These are phyloP conservation scores for Aplysina aerophoba DNA, from an alignment of 37 sponge, comb jelly and placozoan species.

Conservation along the genomic window DNA sequence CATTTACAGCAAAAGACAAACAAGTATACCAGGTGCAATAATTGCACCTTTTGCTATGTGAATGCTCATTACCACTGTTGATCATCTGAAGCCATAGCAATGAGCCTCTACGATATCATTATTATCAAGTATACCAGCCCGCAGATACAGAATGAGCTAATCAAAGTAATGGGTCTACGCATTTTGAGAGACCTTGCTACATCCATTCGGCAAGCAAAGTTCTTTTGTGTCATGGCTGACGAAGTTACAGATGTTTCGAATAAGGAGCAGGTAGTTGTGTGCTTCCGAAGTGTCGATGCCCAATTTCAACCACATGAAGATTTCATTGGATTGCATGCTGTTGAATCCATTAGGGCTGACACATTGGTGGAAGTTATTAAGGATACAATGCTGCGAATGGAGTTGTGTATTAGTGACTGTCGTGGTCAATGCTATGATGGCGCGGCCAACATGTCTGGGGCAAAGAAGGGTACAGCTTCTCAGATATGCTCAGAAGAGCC, in stretches of 20 bases:
- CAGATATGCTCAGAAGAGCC: slow-evolving; percentile 50
- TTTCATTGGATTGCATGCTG: slow-evolving; percentile 42
- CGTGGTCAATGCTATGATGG: slow-evolving; percentile 61
- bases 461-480: slow-evolving; percentile 39
- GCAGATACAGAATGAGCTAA: slow-evolving; percentile 53
- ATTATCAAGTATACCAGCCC: slow-evolving; percentile 3
- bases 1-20: slow-evolving; percentile 7
- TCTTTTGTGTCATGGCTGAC: slow-evolving; percentile 11
- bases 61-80: too few relatives aligned
- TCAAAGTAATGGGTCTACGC: slow-evolving; percentile 40
- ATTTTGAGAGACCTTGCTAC: slow-evolving; percentile 21
- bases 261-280: slow-evolving; percentile 48
- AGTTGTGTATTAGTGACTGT: slow-evolving; percentile 39
- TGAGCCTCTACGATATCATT: too few relatives aligned
- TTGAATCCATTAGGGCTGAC: slow-evolving; percentile 34
- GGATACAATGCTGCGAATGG: slow-evolving; percentile 44
- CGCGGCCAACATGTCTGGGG: slow-evolving; percentile 54
- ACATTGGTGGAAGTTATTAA: slow-evolving; percentile 36
- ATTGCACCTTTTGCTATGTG: too few relatives aligned
- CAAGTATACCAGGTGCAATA: not conserved
- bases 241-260: slow-evolving; percentile 19
- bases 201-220: not conserved
- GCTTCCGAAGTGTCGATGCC: slow-evolving; percentile 38
- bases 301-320: slow-evolving; percentile 41
- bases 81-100: too few relatives aligned